Conservation (phyloP, 2,113 vertebrate genomes). For the Lamprotornis superbus region DNA sequence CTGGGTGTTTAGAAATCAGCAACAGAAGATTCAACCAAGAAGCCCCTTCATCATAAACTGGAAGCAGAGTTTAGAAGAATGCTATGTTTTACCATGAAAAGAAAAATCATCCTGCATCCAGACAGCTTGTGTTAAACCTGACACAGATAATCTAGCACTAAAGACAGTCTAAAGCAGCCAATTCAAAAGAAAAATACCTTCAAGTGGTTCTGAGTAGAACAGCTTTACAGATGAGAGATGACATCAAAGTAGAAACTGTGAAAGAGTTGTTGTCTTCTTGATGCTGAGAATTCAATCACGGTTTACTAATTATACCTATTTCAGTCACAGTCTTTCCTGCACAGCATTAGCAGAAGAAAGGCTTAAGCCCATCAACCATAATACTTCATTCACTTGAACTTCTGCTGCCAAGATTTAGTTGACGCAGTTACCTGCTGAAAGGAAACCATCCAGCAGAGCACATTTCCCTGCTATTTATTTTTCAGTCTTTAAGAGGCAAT, state of each 20-base stretch:
- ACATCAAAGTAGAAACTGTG: conserved; percentile 69
- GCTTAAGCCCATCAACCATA: conserved; percentile 45
- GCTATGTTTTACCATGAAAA: conserved; percentile 27
- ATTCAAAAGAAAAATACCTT: conserved; percentile 69
- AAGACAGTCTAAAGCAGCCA: conserved; percentile 59
- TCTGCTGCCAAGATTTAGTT: conserved; percentile 40
- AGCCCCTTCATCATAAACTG: conserved; percentile 29
- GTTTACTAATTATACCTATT: conserved; percentile 65
- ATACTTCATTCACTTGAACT: conserved; percentile 45
- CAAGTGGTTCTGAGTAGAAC: conserved; percentile 57
- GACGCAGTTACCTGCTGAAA: conserved; percentile 55
- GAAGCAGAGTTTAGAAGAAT: conserved; percentile 28
- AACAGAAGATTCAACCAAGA: conserved; percentile 19
- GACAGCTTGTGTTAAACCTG: conserved; percentile 65
- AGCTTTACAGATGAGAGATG: conserved; percentile 68
- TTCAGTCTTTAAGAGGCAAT: conserved; percentile 58
- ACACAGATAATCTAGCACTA: conserved; percentile 60
- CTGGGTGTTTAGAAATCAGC: conserved; percentile 44
- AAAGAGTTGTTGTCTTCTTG: conserved; percentile 68
- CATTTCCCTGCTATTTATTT: conserved; percentile 33
- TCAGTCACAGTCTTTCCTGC: conserved; percentile 48
- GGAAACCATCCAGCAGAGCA: not conserved
- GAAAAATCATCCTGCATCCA: conserved; percentile 46
- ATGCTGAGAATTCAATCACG: conserved; percentile 57
- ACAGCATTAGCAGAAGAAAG: conserved; percentile 53